phyloP scores from a whole-genome alignment of 2,797 vertebrate genomes.

The Girardinus metallicus region DNA sequence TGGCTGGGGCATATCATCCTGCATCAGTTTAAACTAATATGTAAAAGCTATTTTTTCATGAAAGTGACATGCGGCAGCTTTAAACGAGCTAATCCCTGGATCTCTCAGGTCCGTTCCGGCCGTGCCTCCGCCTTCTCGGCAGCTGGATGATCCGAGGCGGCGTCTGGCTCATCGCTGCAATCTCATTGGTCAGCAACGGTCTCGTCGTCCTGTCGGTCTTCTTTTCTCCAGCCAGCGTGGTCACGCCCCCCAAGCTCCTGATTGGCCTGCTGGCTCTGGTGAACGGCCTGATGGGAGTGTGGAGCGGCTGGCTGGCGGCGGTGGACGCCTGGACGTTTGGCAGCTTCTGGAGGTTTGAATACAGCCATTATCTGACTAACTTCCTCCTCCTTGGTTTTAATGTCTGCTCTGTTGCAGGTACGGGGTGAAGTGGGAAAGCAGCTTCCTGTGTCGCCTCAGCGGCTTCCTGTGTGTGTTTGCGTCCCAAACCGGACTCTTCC shows the following conservation, averaged over 20 bases:
- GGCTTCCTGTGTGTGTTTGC: constrained; percentile 90
- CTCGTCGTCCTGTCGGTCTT: constrained; percentile 87
- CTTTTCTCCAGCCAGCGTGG: constrained; percentile 72
- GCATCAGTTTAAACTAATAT: no score
- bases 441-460: constrained; percentile 85
- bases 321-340: constrained; percentile 90
- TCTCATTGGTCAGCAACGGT: constrained; percentile 87
- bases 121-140: constrained; percentile 89
- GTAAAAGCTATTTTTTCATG: not conserved
- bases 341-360: constrained; percentile 82
- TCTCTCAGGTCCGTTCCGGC: constrained; percentile 88
- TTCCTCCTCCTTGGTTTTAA: not conserved
- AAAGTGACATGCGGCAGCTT: not conserved
- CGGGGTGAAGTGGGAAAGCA: constrained; percentile 89
- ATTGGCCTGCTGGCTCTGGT: constrained; percentile 87
- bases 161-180: constrained; percentile 87
- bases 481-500: constrained; percentile 88
- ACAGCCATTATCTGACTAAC: not conserved
- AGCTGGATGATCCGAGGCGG: constrained; percentile 92
- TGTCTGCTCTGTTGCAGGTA: constrained; percentile 62
- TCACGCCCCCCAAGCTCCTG: constrained; percentile 85
- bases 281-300: constrained; percentile 87
- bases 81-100: no score
- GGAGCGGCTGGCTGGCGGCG: constrained; percentile 84
- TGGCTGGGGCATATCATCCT: no score